These are phyloP conservation scores for Bufotes viridis DNA, from an alignment of 2,797 vertebrate genomes.

Conservation along the genomic window DNA sequence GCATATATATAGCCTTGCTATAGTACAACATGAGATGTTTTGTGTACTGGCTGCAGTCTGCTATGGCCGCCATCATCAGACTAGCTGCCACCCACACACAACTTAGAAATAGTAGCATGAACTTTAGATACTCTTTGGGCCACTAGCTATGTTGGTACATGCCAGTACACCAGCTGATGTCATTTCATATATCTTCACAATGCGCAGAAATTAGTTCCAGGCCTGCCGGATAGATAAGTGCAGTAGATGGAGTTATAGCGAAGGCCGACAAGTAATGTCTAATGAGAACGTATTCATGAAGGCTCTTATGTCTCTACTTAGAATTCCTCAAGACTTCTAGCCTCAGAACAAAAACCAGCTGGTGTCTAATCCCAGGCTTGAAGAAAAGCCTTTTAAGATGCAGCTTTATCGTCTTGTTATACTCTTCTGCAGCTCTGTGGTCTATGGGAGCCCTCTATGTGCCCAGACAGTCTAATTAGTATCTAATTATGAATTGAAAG, in stretches of 20 bases:
- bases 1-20: not conserved
- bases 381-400: not conserved
- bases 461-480: not conserved
- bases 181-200: not conserved
- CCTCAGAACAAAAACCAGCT: not conserved
- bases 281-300: not conserved
- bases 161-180: not conserved
- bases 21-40: not conserved
- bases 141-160: not conserved
- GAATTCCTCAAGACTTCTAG: not conserved
- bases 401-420: not conserved
- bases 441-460: not conserved
- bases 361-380: not conserved
- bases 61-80: not conserved
- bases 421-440: not conserved
- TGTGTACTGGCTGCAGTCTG: not conserved
- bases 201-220: not conserved
- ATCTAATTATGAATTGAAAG: not conserved
- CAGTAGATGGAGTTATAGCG: not conserved
- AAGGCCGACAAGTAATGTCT: not conserved
- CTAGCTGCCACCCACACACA: constrained; percentile 12
- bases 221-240: not conserved
- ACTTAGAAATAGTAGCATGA: constrained; percentile 11
- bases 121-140: not conserved
- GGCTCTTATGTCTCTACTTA: not conserved